Evolutionary conservation across 2,113 vertebrate species (phyloP), one percentile per base, ranked within the genome.

Genomic region (Hippocampus abdominalis): DNA sequence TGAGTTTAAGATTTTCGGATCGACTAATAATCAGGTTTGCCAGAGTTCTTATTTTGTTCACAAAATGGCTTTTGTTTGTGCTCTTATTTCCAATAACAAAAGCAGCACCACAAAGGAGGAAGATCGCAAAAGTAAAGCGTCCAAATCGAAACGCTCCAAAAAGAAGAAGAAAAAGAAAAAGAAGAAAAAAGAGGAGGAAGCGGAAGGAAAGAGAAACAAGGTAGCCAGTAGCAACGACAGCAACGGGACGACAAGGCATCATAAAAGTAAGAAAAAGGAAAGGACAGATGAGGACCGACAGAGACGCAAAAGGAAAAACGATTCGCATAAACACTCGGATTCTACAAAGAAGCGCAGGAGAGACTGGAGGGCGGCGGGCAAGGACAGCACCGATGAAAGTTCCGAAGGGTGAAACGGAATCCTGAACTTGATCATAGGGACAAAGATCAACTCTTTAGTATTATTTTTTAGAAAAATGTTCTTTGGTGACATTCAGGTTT

Each of bases 91-190:
- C 73, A 76, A 62, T 68, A 89, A 92, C 51, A 86, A 83, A 62
- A 89, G 82, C 57, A 69, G 65, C 21, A 68, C 61, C 42, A 79
- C 78, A 0, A 90, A 91, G 29, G 91, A 84, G 66, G 81, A 85
- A 5, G 65, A 87, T 69, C 93, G 92, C 4, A 95, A 93, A 75
- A 87, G 84, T 74, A 95, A 93, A 76, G 91, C 80, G 74, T 82
- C 81, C 66, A 94, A 92, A 60, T 88, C 89, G 54, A 98, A 94
- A 79, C 93, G 87, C 65, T 79, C 91, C 39, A 98, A 96, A 85
- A 99, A 96, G 76, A 97, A 95, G 73, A 96, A 94, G 71, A 97
- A 94, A 88, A 98, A 95, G 49, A 93, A 85, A 70, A 95, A 94
- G 2, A 95, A 89, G 51, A 53, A 53, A n/a, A 53, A 53, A n/a